phyloP scores from a whole-genome alignment of 2,888 invertebrate species.

The Baronia brevicornis region DNA sequence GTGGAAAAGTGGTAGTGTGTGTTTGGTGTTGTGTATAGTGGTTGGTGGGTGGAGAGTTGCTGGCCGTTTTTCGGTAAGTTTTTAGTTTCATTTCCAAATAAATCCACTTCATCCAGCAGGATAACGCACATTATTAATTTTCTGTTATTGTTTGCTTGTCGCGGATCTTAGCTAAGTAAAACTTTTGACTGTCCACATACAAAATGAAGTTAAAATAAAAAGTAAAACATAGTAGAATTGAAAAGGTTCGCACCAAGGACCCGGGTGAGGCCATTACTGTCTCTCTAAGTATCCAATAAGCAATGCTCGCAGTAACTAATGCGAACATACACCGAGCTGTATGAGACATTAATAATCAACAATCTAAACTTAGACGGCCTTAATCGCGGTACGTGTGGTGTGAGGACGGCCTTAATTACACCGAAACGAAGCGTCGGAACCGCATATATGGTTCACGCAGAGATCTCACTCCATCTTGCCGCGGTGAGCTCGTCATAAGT shows the following conservation, averaged over 20 bases:
- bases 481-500: constrained; percentile 18
- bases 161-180: too few species aligned
- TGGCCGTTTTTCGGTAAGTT: too few species aligned
- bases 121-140: too few species aligned
- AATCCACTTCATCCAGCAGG: too few species aligned
- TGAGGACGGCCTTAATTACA: constrained; percentile 9
- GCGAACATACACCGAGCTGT: constrained; percentile 4
- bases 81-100: too few species aligned
- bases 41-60: too few species aligned
- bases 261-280: constrained; percentile 1
- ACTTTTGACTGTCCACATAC: too few species aligned
- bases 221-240: constrained; percentile 1
- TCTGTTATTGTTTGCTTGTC: too few species aligned
- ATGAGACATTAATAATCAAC: constrained; percentile 8
- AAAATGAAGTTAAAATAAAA: too few species aligned
- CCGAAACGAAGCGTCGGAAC: constrained; percentile 3
- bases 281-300: constrained; percentile 9
- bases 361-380: constrained; percentile 4
- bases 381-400: constrained; percentile 6
- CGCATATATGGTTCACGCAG: constrained; percentile 4
- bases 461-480: constrained; percentile 10
- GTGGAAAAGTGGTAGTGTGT: too few species aligned
- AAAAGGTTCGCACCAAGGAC: constrained; percentile 1
- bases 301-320: constrained; percentile 1
- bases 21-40: too few species aligned